Evolutionary conservation across 2,797 vertebrate species (phyloP), one percentile per base, ranked within the genome.

Genomic region (Enteromius paludinosus): DNA sequence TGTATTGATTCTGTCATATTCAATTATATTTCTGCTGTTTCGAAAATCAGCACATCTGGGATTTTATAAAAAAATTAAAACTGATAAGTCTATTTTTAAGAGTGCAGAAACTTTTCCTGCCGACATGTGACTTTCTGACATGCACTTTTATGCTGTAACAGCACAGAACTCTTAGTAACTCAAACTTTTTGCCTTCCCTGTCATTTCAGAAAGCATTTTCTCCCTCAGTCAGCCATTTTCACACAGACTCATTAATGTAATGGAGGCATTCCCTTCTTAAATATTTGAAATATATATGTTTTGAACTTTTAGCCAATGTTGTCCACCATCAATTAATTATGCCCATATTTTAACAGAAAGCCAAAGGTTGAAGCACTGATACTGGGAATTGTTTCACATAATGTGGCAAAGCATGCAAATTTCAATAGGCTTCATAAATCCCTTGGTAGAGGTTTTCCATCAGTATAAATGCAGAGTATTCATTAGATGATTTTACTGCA

Each of bases 371-470:
- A 64, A 85, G 17, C n/a, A 5, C 25, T 15, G 45, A 61, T 70
- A 66, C 62, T 66, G 38, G 71, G 71, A 38, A 73, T 68, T 43
- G 78, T 74, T 83, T 76, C 62, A 83, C 83, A 78, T 78, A 35
- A 78, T 65, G 62, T 77, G 11, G 18, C 66, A 49, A 43, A 82
- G 78, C 64, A 61, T 74, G 78, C 38, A 78, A 68, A 85, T 69
- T 82, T 78, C 78, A 33, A 33, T 64, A 85, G 78, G 41, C 66
- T 81, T 82, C 73, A 85, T 85, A 83, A 85, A 85, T 85, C 81
- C 77, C 66, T n/a, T 30, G 18, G 33, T 74, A 78, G 54, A 69
- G 54, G 41, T 78, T 81, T 62, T 70, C 59, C 70, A 85, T 83
- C 78, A 73, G 73, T 83, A 69, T 79, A 81, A 83, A 83, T 62